A percentile compares a stretch with the other conserved stretches of the same genome.
phyloP scores from a whole-genome alignment of 2,113 vertebrate species.

The Penelope pileata region DNA sequence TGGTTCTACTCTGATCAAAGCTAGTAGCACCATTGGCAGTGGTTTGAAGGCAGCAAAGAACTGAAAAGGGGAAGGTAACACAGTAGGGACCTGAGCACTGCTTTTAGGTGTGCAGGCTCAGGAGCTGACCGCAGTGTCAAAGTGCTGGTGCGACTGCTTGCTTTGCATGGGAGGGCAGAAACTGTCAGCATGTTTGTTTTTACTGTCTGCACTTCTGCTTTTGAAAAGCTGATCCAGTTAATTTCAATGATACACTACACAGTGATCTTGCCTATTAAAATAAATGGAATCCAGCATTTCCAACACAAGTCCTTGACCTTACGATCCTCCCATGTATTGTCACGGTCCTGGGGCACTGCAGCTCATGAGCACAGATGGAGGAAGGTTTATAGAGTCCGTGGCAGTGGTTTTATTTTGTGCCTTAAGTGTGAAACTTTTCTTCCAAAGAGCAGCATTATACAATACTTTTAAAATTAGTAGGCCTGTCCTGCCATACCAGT shows the following conservation, averaged over 20 bases:
- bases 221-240: constrained; percentile 45
- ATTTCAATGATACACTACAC: not conserved
- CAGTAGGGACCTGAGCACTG: not conserved
- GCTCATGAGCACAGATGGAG: constrained; percentile 16
- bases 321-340: constrained; percentile 35
- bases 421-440: not conserved
- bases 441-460: constrained; percentile 4
- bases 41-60: constrained; percentile 2
- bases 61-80: not conserved
- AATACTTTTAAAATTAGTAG: constrained; percentile 31
- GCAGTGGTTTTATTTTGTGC: constrained; percentile 30
- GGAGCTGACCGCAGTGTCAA: not conserved
- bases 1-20: not conserved
- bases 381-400: constrained; percentile 45
- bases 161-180: not conserved
- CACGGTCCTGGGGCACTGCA: not conserved
- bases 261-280: constrained; percentile 47
- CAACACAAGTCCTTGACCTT: not conserved
- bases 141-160: constrained; percentile 19
- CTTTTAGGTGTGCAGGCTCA: constrained; percentile 18
- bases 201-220: constrained; percentile 13
- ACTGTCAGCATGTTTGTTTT: constrained; percentile 53
- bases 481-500: not conserved
- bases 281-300: constrained; percentile 47
- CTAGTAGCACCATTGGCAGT: not conserved